Evolutionary conservation across 2,888 invertebrate genomes (phyloP).

Genomic region (Parapristionchus giblindavisi): DNA sequence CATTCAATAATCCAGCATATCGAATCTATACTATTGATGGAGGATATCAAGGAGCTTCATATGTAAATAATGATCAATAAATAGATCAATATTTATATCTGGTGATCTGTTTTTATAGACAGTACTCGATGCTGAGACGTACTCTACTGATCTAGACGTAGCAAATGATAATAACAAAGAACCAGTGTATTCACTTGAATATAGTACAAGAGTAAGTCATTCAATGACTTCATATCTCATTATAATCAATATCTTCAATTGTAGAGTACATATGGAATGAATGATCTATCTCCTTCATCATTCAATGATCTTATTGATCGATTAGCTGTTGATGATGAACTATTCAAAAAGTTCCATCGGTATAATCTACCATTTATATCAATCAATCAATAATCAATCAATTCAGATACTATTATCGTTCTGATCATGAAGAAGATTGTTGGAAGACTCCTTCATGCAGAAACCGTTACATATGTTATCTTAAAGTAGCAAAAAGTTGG

Average conservation of each 20-base stretch:
- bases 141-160: slow-evolving; percentile 54
- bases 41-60: slow-evolving; percentile 73
- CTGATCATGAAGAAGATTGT: slow-evolving; percentile 1
- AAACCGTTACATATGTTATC: not conserved
- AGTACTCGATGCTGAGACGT: slow-evolving; percentile 58
- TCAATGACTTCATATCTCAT: not conserved
- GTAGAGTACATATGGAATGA: slow-evolving; percentile 51
- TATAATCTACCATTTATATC: slow-evolving; percentile 13
- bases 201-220: slow-evolving; percentile 45
- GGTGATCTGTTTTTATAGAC: slow-evolving; percentile 46
- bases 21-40: slow-evolving; percentile 94
- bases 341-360: slow-evolving; percentile 55
- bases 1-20: slow-evolving; percentile 85
- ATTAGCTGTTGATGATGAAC: slow-evolving; percentile 47
- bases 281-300: slow-evolving; percentile 59
- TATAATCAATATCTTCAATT: not conserved
- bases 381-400: not conserved
- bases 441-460: not conserved
- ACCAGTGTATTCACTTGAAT: slow-evolving; percentile 51
- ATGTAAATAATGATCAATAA: slow-evolving; percentile 45
- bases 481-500: not conserved
- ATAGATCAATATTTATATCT: not conserved
- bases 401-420: slow-evolving; percentile 13
- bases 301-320: slow-evolving; percentile 54
- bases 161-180: slow-evolving; percentile 54